phyloP scores from a whole-genome alignment of 2,113 vertebrate genomes.

The Ibidorhyncha struthersii region DNA sequence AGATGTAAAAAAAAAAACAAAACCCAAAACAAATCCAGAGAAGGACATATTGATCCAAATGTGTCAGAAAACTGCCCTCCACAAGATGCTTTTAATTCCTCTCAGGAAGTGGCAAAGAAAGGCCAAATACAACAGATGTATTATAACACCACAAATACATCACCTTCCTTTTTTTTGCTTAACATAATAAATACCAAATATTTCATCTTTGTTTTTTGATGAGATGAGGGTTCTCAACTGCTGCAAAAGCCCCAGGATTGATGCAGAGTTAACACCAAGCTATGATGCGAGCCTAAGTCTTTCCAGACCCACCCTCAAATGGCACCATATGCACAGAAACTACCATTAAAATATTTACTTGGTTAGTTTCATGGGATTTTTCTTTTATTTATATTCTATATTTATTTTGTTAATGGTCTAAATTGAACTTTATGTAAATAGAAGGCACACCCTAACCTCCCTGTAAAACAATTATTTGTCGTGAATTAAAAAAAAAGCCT shows the following conservation, averaged over 20 bases:
- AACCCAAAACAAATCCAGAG: background rate
- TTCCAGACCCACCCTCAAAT: background rate
- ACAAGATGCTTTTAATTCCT: background rate
- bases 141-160: background rate
- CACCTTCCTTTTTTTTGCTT: background rate
- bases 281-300: background rate
- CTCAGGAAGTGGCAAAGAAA: background rate
- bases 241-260: background rate
- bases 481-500: background rate
- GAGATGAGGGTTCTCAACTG: background rate
- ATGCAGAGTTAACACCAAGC: background rate
- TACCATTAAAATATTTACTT: background rate
- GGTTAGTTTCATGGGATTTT: background rate
- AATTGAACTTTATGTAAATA: background rate
- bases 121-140: background rate
- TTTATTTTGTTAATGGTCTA: constrained; percentile 23
- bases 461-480: background rate
- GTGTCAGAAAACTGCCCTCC: background rate
- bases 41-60: background rate
- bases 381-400: background rate
- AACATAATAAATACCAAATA: background rate
- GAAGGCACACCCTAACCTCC: background rate
- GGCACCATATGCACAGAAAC: background rate
- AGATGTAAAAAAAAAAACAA: background rate
- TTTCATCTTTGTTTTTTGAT: background rate